These are phyloP conservation scores for Drosophila parvula DNA, from an alignment of 1,140 invertebrate species.

Conservation along the genomic window DNA sequence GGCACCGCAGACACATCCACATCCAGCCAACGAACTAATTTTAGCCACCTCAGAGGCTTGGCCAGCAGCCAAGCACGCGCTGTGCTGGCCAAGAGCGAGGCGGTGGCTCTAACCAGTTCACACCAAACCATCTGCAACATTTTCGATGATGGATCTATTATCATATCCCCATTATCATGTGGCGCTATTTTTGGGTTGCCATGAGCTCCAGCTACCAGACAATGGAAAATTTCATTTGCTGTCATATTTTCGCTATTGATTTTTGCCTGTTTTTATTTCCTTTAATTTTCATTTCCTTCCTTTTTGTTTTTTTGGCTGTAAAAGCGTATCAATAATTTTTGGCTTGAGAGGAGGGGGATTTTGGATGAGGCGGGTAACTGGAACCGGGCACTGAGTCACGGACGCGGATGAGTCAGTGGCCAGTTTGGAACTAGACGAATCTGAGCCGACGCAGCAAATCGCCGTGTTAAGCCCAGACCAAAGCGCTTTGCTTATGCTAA, in stretches of 20 bases:
- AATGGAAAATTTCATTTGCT: slow-evolving; percentile 35
- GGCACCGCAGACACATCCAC: background rate
- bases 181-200: slow-evolving; percentile 36
- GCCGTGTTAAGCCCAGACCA: slow-evolving; percentile 40
- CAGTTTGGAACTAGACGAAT: slow-evolving; percentile 71
- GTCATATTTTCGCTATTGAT: too few relatives aligned
- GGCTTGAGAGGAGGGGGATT: background rate
- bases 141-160: slow-evolving; percentile 34
- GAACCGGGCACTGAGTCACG: slow-evolving; percentile 40
- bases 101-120: slow-evolving; percentile 42
- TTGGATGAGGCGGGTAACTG: slow-evolving; percentile 4
- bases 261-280: background rate
- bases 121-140: slow-evolving; percentile 32
- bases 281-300: slow-evolving; percentile 1
- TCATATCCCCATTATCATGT: slow-evolving; percentile 32
- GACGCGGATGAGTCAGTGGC: slow-evolving; percentile 37
- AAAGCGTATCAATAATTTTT: slow-evolving; percentile 32
- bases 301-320: background rate
- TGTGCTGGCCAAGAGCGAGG: slow-evolving; percentile 1
- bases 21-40: slow-evolving; percentile 16
- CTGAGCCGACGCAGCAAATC: slow-evolving; percentile 46
- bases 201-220: slow-evolving; percentile 13
- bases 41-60: slow-evolving; percentile 45
- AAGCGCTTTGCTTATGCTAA: slow-evolving; percentile 70
- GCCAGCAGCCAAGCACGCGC: slow-evolving; percentile 24